Evolutionary conservation across 2,888 invertebrate genomes (phyloP).

Genomic region (Ditula angustiorana): DNA sequence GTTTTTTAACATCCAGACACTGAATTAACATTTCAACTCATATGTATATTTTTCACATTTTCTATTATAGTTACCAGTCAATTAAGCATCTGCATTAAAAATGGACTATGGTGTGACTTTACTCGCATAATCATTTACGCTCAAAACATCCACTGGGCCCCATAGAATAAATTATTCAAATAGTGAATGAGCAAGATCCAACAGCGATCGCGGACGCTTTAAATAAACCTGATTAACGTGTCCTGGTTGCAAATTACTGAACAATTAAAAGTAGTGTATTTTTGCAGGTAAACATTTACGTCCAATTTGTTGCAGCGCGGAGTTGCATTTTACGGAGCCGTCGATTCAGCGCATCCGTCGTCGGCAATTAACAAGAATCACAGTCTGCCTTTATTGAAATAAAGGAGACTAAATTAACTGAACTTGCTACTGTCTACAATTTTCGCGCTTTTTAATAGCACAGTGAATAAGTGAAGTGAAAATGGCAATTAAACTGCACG

Average conservation of each 20-base stretch:
- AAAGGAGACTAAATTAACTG: slow-evolving; percentile 68
- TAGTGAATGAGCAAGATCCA: not conserved
- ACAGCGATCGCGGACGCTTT: not conserved
- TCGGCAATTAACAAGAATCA: slow-evolving; percentile 77
- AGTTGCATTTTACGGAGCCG: slow-evolving; percentile 50
- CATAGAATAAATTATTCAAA: not conserved
- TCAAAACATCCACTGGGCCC: too few relatives aligned
- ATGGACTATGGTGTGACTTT: too few relatives aligned
- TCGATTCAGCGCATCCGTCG: slow-evolving; percentile 61
- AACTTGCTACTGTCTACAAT: slow-evolving; percentile 18
- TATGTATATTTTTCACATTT: too few relatives aligned
- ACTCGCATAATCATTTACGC: too few relatives aligned
- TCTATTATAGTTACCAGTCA: too few relatives aligned
- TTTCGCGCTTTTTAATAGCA: slow-evolving; percentile 20
- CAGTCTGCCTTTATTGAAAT: slow-evolving; percentile 71
- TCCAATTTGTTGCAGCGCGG: slow-evolving; percentile 53
- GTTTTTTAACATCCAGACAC: too few relatives aligned
- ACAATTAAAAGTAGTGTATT: slow-evolving; percentile 71
- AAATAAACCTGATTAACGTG: slow-evolving; percentile 18
- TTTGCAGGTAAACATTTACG: slow-evolving; percentile 69
- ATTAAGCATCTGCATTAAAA: too few relatives aligned
- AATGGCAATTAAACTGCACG: slow-evolving; percentile 22
- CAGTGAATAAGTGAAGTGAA: slow-evolving; percentile 26
- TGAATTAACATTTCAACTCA: too few relatives aligned
- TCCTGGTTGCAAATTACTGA: slow-evolving; percentile 60